Evolutionary conservation across 2,888 invertebrate species (phyloP).

Genomic region (Scaptomyza caliginosa): DNA sequence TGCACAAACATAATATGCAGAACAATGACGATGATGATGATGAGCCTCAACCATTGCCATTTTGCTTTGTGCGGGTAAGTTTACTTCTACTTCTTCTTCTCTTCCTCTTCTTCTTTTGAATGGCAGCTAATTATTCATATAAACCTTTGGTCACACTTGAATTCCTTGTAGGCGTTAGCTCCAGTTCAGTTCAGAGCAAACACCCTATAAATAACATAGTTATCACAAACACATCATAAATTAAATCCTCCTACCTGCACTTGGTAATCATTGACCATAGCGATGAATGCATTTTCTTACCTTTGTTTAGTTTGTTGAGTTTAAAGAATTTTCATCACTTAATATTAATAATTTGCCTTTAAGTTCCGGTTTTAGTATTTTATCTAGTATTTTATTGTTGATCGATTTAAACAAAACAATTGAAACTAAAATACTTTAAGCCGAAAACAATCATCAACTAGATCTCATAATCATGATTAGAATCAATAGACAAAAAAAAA

Average conservation of each 20-base stretch:
- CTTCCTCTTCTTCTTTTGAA: background rate
- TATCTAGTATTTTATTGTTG: no score
- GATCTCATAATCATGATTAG: no score
- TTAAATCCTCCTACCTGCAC: background rate
- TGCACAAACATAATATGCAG: slow-evolving; percentile 38
- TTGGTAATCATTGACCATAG: background rate
- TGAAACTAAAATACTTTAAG: no score
- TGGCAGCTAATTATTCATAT: no score
- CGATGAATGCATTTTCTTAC: background rate
- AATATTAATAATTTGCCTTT: no score
- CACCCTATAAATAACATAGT: slow-evolving; percentile 6
- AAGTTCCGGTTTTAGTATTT: no score
- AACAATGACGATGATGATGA: slow-evolving; percentile 32
- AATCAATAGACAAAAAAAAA: no score
- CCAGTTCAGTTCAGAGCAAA: background rate
- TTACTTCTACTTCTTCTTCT: background rate
- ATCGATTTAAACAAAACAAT: no score
- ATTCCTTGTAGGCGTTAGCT: slow-evolving; percentile 19
- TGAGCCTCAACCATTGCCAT: slow-evolving; percentile 51
- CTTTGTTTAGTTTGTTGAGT: no score
- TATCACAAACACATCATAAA: background rate
- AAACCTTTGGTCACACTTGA: slow-evolving; percentile 12
- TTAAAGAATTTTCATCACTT: no score
- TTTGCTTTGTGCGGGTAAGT: slow-evolving; percentile 62
- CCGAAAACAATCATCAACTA: no score